phyloP scores from a whole-genome alignment of 2,113 vertebrate species.

The Alethe castanea region DNA sequence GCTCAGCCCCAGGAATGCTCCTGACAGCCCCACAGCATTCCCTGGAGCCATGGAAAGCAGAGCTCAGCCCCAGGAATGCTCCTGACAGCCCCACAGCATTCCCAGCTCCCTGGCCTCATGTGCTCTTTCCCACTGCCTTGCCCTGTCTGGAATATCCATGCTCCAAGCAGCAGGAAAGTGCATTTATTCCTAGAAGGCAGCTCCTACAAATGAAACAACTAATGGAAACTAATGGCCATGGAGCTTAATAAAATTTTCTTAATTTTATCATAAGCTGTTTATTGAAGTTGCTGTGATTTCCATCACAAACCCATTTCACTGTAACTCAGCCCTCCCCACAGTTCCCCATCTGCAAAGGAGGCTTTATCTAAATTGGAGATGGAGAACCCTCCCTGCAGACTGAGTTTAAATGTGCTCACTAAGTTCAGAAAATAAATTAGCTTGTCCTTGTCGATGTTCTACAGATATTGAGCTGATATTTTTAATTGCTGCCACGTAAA shows the following conservation, averaged over 20 bases:
- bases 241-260: background rate
- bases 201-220: background rate
- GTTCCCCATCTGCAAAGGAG: background rate
- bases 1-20: no score
- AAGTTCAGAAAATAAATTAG: background rate
- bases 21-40: no score
- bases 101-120: background rate
- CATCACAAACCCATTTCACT: background rate
- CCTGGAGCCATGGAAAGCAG: background rate
- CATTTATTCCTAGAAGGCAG: background rate
- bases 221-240: background rate
- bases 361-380: background rate
- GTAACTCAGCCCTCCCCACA: background rate
- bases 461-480: background rate
- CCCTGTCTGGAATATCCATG: accelerated
- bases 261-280: background rate
- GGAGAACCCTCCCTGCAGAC: background rate
- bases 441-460: background rate
- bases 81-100: no score
- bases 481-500: background rate
- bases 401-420: background rate
- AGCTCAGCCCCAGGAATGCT: no score
- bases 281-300: background rate
- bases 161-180: background rate
- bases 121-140: no score